Base-by-base conservation (phyloP, 2,797 vertebrate genomes). In the Agapornis canus region DNA sequence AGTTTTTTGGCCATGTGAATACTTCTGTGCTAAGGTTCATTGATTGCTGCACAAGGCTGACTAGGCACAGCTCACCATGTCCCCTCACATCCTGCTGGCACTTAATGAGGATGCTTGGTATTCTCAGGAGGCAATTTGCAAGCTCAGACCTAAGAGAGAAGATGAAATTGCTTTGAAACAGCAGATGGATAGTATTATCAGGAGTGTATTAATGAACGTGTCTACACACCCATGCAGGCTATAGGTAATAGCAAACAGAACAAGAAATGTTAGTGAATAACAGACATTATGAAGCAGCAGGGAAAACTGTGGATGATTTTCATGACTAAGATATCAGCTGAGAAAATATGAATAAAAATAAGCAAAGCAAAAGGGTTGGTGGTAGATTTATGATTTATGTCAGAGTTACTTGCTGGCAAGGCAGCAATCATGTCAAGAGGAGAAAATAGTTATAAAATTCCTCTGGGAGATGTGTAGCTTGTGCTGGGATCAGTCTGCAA, bases 131-230 rank as follows among this genome's bases (percentile, higher is more conserved):
- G 29, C 29, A 71, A 76, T 11, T 56, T 78, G 63, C 19, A 40
- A 71, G 70, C 69, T 71, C 83, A 92, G 69, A 16, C 56, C 51
- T 56, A 4, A 79, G 80, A 27, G 11, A 83, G 83, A 64, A 84
- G 89, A 94, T 83, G 61, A 71, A 92, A 43, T 9, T 87, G 72
- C 92, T 96, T 89, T 93, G 80, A 86, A 96, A 80, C 7, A 85
- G 59, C 78, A 84, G 84, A 83, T 86, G 78, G 93, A 86, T 35
- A 85, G 52, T 80, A 9, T 87, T 94, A 63, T 89, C 79, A 92
- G 91, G 60, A 90, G 57, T 27, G 39, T 45, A 47, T 95, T 95
- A 95, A 94, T 75, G 94, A 95, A 85, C 49, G 63, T 25, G 45
- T 64, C 82, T 80, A 59, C 80, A 86, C 73, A 60, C 51, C 68